phyloP scores from a whole-genome alignment of 2,797 vertebrate genomes.

The Pipistrellus pipistrellus region DNA sequence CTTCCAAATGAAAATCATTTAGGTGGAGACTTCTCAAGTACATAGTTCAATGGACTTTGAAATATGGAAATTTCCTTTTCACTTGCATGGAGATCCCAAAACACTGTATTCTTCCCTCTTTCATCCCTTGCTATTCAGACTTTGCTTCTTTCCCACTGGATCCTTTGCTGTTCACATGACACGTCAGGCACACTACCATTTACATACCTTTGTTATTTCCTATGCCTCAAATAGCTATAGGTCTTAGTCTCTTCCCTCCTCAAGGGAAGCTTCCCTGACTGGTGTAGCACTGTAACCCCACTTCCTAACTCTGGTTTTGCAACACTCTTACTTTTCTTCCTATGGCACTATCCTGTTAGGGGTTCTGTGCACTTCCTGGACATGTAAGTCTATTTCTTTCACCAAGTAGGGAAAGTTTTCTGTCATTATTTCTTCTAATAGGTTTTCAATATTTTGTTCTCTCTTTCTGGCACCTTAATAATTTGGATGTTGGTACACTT shows the following conservation, averaged over 20 bases:
- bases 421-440: no score
- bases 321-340: neutral
- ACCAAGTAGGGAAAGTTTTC: no score
- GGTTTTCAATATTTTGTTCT: no score
- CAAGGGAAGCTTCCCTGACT: neutral
- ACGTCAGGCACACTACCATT: neutral
- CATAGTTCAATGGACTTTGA: constrained; percentile 51
- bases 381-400: no score
- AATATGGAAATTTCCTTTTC: constrained; percentile 28
- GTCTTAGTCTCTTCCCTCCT: neutral
- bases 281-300: neutral
- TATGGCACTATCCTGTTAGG: neutral
- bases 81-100: neutral
- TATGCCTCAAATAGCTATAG: neutral
- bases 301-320: neutral
- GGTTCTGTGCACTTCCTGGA: no score
- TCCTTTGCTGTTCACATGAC: neutral
- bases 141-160: neutral
- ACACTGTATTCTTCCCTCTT: neutral
- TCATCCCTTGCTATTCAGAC: neutral
- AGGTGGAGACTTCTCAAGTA: constrained; percentile 39
- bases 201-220: constrained; percentile 15
- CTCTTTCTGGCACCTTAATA: no score
- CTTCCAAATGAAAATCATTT: constrained; percentile 35
- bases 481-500: no score